These are phyloP conservation scores for Cossypha dichroa DNA, from an alignment of 2,797 vertebrate species.

Conservation along the genomic window DNA sequence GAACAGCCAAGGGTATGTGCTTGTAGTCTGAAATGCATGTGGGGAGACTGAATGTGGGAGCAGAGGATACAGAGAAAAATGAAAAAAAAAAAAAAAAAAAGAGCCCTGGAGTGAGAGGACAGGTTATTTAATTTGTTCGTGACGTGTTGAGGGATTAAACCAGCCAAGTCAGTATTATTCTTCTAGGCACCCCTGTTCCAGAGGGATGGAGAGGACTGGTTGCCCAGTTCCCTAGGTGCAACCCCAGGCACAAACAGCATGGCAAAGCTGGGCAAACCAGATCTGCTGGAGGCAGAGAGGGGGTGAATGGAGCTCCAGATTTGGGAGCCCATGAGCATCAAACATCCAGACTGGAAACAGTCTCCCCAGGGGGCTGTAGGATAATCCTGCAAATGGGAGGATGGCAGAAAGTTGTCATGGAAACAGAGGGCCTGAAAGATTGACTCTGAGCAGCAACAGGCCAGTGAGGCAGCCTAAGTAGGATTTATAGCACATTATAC, in stretches of 20 bases:
- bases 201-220: not conserved
- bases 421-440: conserved; percentile 74
- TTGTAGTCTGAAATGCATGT: not conserved
- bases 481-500: conserved; percentile 81
- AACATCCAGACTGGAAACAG: not conserved
- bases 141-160: conserved; percentile 14
- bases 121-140: not conserved
- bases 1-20: not conserved
- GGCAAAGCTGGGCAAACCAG: not conserved
- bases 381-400: conserved; percentile 59
- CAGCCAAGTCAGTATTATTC: not conserved
- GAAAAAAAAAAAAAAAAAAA: not conserved
- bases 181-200: not conserved
- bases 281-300: not conserved
- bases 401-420: conserved; percentile 70
- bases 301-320: not conserved
- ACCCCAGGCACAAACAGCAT: not conserved
- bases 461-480: conserved; percentile 78
- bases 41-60: not conserved
- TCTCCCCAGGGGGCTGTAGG: conserved; percentile 65
- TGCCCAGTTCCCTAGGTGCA: not conserved
- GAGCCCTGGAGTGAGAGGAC: not conserved
- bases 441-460: conserved; percentile 76
- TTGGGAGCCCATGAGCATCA: not conserved
- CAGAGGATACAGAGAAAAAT: not conserved